phyloP scores from a whole-genome alignment of 2,113 vertebrate genomes.

The Percopsis transmontana region DNA sequence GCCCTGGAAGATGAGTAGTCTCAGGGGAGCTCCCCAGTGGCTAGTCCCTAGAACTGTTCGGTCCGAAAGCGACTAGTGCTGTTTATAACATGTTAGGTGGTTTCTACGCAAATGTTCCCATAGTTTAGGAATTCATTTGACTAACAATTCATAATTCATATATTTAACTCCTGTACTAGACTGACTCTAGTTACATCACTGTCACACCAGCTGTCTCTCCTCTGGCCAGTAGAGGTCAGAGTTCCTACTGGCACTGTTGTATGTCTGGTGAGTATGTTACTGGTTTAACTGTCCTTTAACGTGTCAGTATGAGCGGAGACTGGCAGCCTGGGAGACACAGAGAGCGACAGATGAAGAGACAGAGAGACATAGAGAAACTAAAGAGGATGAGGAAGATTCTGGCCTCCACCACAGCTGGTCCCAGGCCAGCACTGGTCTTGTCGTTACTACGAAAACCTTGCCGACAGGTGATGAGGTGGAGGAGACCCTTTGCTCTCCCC shows the following conservation, averaged over 20 bases:
- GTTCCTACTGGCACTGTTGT: no score
- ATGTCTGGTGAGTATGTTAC: background rate
- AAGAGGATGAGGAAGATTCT: conserved; percentile 6
- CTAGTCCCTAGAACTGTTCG: no score
- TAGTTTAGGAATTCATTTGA: no score
- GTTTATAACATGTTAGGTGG: no score
- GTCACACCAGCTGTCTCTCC: background rate
- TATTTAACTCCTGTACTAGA: no score
- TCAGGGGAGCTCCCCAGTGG: no score
- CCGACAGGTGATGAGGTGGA: background rate
- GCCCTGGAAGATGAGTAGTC: no score
- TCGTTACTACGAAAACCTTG: background rate
- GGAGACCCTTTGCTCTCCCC: background rate
- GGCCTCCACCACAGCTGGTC: conserved; percentile 50
- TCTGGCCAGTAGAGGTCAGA: no score
- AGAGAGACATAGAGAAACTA: background rate
- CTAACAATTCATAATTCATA: no score
- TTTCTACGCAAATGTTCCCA: no score
- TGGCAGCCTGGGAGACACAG: background rate
- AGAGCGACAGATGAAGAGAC: background rate
- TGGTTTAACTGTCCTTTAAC: conserved; percentile 22
- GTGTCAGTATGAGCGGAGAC: conserved; percentile 15
- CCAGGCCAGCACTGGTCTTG: background rate
- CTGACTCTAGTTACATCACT: no score
- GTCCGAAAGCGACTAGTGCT: no score